phyloP scores from a whole-genome alignment of 2,113 vertebrate genomes.

The Martes martes region DNA sequence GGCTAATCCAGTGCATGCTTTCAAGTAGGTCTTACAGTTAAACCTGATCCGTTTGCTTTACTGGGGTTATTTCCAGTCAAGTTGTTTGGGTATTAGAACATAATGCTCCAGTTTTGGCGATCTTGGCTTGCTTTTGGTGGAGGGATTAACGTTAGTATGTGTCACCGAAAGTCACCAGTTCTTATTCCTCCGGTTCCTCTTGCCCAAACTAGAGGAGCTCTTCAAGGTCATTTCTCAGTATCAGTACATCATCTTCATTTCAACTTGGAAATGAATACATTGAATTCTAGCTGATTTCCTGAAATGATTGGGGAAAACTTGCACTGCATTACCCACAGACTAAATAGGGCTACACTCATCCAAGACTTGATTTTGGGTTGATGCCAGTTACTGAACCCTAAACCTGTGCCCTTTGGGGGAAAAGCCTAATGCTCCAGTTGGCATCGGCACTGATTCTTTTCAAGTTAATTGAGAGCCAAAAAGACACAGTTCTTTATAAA shows the following conservation, averaged over 20 bases:
- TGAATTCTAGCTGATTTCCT: background rate
- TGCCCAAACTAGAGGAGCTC: background rate
- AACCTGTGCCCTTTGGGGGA: background rate
- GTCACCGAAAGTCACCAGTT: background rate
- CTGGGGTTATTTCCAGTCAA: background rate
- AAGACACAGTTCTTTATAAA: background rate
- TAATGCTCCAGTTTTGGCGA: background rate
- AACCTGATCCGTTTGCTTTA: background rate
- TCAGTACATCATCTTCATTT: background rate
- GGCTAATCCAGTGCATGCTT: background rate
- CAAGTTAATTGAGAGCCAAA: background rate
- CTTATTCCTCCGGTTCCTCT: background rate
- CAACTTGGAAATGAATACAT: background rate
- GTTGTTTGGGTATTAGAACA: background rate
- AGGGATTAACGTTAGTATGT: background rate
- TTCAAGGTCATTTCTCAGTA: background rate
- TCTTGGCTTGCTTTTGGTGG: background rate
- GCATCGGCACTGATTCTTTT: background rate
- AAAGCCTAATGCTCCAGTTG: background rate
- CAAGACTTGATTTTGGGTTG: background rate
- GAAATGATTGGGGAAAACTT: background rate
- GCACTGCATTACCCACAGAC: fast-evolving
- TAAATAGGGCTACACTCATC: background rate
- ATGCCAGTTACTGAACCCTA: background rate
- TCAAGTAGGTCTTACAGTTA: background rate